Evolutionary conservation across 2,888 invertebrate genomes (phyloP).

Genomic region (Ochropleura plecta): DNA sequence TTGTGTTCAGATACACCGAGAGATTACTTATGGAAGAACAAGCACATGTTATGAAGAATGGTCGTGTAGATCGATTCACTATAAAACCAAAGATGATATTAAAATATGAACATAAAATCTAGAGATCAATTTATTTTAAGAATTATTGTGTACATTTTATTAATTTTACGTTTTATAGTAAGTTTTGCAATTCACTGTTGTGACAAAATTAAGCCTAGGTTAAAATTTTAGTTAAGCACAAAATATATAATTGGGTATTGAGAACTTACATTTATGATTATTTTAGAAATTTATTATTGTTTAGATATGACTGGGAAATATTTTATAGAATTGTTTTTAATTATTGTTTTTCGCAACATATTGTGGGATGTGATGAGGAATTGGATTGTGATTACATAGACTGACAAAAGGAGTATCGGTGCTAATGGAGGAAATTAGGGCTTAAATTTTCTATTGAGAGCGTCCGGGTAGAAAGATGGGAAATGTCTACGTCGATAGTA

Average conservation of each 20-base stretch:
- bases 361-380: constrained; percentile 54
- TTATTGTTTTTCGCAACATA: constrained; percentile 59
- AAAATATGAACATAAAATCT: constrained; percentile 75
- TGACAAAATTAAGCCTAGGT: constrained; percentile 65
- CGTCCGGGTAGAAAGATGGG: constrained; percentile 29
- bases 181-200: constrained; percentile 71
- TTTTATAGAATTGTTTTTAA: constrained; percentile 65
- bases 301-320: constrained; percentile 66
- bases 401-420: constrained; percentile 73
- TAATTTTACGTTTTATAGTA: constrained; percentile 51
- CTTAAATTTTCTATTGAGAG: constrained; percentile 65
- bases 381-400: constrained; percentile 74
- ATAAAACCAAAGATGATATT: constrained; percentile 89
- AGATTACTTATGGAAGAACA: constrained; percentile 31
- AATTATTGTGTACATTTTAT: constrained; percentile 66
- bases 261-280: constrained; percentile 59
- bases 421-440: constrained; percentile 68
- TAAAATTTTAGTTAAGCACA: constrained; percentile 56
- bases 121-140: constrained; percentile 74
- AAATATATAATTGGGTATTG: constrained; percentile 66
- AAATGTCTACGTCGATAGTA: constrained; percentile 61
- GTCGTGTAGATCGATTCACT: constrained; percentile 73
- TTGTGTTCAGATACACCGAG: constrained; percentile 29
- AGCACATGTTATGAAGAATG: constrained; percentile 62
- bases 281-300: constrained; percentile 67